phyloP scores from a whole-genome alignment of 2,113 vertebrate species.

The Hemicordylus capensis region DNA sequence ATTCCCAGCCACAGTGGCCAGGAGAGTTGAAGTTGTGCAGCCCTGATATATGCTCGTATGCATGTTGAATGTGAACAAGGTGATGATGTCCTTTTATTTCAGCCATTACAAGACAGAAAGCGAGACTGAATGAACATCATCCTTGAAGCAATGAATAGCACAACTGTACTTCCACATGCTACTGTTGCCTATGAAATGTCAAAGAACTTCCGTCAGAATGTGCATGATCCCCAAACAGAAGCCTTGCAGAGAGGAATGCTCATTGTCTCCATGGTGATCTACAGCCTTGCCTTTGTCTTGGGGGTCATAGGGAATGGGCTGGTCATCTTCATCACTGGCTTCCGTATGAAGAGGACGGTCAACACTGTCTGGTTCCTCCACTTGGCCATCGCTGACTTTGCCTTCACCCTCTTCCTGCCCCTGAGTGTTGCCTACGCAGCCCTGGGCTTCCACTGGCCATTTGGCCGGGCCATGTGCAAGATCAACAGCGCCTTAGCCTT shows the following conservation, averaged over 20 bases:
- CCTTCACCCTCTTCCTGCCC: constrained; percentile 59
- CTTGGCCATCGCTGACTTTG: constrained; percentile 74
- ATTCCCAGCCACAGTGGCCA: too few species aligned
- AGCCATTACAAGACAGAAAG: not conserved
- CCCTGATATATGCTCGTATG: too few species aligned
- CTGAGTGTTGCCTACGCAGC: constrained; percentile 36
- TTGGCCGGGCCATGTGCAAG: constrained; percentile 70
- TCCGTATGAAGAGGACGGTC: constrained; percentile 72
- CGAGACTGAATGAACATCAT: not conserved
- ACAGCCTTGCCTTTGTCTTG: constrained; percentile 52
- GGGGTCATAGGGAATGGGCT: constrained; percentile 71
- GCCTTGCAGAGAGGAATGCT: not conserved
- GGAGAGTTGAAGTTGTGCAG: too few species aligned
- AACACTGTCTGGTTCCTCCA: constrained; percentile 76
- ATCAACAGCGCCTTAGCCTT: constrained; percentile 26
- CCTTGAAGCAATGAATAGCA: not conserved
- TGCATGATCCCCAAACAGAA: not conserved
- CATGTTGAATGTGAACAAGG: too few species aligned
- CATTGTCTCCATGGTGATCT: constrained; percentile 10
- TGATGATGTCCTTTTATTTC: too few species aligned
- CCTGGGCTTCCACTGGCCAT: constrained; percentile 44
- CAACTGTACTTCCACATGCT: not conserved
- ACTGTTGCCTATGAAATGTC: too few species aligned
- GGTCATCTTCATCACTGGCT: constrained; percentile 76
- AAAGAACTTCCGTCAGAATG: too few species aligned